Evolutionary conservation across 2,113 vertebrate species (phyloP).

Genomic region (Sialia sialis): DNA sequence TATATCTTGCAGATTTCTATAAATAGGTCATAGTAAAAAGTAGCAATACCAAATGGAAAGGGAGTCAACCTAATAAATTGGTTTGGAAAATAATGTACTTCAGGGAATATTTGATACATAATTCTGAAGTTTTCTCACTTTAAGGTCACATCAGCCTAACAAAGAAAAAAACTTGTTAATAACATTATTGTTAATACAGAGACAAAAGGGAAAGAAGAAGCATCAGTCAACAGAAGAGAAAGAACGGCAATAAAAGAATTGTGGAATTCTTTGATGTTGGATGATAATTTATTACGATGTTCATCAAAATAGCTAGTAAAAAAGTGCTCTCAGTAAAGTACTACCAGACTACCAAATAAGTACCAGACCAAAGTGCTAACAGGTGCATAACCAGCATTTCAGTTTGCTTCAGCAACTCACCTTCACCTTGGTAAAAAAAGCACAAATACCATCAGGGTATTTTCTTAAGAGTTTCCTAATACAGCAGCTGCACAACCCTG

Average conservation of each 20-base stretch:
- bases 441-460: background rate
- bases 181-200: background rate
- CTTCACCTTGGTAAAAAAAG: background rate
- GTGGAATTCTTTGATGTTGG: slow-evolving; percentile 18
- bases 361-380: slow-evolving; percentile 14
- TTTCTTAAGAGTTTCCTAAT: background rate
- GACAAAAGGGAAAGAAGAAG: background rate
- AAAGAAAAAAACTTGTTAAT: background rate
- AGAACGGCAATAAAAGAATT: background rate
- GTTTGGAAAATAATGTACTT: background rate
- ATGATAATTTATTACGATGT: background rate
- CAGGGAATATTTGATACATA: background rate
- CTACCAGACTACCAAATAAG: slow-evolving; percentile 9
- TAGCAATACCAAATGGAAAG: background rate
- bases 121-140: background rate
- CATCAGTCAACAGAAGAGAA: background rate
- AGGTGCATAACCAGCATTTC: background rate
- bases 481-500: background rate
- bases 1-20: background rate
- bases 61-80: background rate
- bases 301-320: background rate
- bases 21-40: background rate
- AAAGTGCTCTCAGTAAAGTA: background rate
- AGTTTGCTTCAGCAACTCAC: background rate
- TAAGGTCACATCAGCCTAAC: background rate